Evolutionary conservation across 2,113 vertebrate species (phyloP).

Genomic region (Limanda limanda): DNA sequence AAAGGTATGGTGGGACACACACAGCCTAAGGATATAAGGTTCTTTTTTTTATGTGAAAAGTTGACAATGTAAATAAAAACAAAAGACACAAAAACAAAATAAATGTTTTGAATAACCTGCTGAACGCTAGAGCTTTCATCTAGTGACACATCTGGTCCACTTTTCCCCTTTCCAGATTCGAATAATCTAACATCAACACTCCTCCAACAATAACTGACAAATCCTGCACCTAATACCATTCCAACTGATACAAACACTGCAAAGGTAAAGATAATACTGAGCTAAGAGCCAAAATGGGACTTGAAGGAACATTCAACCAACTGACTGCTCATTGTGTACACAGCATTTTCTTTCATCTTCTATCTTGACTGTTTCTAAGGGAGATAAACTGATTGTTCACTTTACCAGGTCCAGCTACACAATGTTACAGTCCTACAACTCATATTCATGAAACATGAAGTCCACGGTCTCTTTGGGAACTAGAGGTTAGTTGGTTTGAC

Average conservation of each 20-base stretch:
- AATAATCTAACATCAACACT: constrained; percentile 11
- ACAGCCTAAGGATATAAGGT: neutral
- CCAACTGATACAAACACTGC: neutral
- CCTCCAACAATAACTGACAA: neutral
- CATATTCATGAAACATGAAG: neutral
- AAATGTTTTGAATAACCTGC: neutral
- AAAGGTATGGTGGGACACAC: neutral
- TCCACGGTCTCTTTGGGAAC: neutral
- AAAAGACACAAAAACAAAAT: neutral
- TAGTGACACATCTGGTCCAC: neutral
- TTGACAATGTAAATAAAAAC: neutral
- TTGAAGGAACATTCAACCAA: neutral
- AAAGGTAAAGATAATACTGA: neutral
- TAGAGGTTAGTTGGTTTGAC: neutral
- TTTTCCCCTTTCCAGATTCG: neutral
- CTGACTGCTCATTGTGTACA: neutral
- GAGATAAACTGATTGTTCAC: neutral
- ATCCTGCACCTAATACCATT: neutral
- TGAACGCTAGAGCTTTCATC: neutral
- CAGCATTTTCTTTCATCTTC: neutral
- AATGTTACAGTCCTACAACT: neutral
- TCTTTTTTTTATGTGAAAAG: neutral
- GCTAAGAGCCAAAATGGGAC: neutral
- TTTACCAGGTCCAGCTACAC: neutral
- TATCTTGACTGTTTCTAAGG: neutral